These are phyloP conservation scores for Scaptomyza flava DNA, from an alignment of 2,888 invertebrate species.

Conservation along the genomic window DNA sequence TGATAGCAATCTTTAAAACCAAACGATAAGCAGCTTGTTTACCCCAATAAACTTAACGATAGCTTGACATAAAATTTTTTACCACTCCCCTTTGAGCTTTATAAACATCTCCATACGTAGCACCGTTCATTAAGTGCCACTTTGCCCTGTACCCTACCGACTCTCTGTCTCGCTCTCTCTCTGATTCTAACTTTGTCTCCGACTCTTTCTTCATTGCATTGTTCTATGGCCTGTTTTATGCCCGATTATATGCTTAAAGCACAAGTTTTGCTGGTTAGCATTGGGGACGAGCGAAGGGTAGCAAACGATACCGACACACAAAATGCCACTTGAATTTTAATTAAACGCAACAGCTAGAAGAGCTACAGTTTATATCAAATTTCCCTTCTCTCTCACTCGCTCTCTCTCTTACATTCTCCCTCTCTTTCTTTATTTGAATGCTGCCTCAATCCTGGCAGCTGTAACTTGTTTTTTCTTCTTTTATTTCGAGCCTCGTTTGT, in stretches of 20 bases:
- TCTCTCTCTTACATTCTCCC: background rate
- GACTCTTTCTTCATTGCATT: constrained; percentile 52
- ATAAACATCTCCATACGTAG: constrained; percentile 44
- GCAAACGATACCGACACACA: constrained; percentile 58
- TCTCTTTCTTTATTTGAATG: constrained; percentile 8
- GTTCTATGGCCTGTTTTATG: constrained; percentile 78
- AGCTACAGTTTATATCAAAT: constrained; percentile 17
- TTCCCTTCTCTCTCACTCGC: background rate
- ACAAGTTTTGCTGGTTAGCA: constrained; percentile 57
- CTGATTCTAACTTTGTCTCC: constrained; percentile 5
- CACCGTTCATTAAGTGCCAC: constrained; percentile 64
- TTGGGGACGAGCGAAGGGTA: constrained; percentile 9
- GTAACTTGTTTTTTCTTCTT: constrained; percentile 46
- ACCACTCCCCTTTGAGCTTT: constrained; percentile 21
- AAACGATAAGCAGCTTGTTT: constrained; percentile 53
- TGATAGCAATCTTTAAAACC: constrained; percentile 53
- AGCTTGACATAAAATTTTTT: constrained; percentile 21
- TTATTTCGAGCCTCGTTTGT: constrained; percentile 42
- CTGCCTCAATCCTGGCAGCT: constrained; percentile 17
- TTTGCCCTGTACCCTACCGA: constrained; percentile 21
- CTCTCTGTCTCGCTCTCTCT: constrained; percentile 7
- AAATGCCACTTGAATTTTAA: constrained; percentile 82
- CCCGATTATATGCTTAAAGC: constrained; percentile 76
- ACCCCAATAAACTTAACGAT: constrained; percentile 49
- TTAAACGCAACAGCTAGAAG: constrained; percentile 79